Evolutionary conservation across 2,888 invertebrate species (phyloP).

Genomic region (Rhorus exstirpatorius): DNA sequence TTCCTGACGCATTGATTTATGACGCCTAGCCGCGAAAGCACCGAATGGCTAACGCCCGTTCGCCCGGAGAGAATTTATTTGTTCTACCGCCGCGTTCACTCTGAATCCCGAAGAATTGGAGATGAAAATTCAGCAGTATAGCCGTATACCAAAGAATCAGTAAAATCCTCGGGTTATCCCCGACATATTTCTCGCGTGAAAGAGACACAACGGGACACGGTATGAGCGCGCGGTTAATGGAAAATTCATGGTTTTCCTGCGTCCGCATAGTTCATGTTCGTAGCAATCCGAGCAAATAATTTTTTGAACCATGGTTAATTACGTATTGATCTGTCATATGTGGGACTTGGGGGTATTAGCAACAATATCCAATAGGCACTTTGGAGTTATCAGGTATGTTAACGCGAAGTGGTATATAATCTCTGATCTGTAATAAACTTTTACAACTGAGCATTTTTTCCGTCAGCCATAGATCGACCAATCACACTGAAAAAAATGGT

Average conservation of each 20-base stretch:
- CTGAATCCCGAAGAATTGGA: slow-evolving; percentile 39
- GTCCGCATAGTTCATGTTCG: too few relatives aligned
- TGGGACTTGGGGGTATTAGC: too few relatives aligned
- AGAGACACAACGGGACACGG: neutral
- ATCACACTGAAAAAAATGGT: too few relatives aligned
- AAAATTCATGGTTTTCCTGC: slow-evolving; percentile 28
- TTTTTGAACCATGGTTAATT: too few relatives aligned
- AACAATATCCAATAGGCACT: too few relatives aligned
- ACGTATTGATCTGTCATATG: too few relatives aligned
- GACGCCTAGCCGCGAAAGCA: slow-evolving; percentile 42
- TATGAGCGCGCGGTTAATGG: neutral
- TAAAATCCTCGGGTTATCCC: slow-evolving; percentile 45
- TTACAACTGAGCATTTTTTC: too few relatives aligned
- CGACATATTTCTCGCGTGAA: slow-evolving; percentile 24
- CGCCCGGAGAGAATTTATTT: slow-evolving; percentile 66
- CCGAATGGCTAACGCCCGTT: slow-evolving; percentile 38
- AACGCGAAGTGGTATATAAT: too few relatives aligned
- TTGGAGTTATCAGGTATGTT: too few relatives aligned
- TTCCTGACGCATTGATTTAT: slow-evolving; percentile 65
- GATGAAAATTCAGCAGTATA: slow-evolving; percentile 47
- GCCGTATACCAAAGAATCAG: slow-evolving; percentile 14
- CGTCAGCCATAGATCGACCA: too few relatives aligned
- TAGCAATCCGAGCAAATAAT: too few relatives aligned
- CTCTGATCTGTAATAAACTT: too few relatives aligned
- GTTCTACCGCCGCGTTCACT: slow-evolving; percentile 14